phyloP scores from a whole-genome alignment of 2,888 invertebrate genomes.

The Eremobia ochroleuca region DNA sequence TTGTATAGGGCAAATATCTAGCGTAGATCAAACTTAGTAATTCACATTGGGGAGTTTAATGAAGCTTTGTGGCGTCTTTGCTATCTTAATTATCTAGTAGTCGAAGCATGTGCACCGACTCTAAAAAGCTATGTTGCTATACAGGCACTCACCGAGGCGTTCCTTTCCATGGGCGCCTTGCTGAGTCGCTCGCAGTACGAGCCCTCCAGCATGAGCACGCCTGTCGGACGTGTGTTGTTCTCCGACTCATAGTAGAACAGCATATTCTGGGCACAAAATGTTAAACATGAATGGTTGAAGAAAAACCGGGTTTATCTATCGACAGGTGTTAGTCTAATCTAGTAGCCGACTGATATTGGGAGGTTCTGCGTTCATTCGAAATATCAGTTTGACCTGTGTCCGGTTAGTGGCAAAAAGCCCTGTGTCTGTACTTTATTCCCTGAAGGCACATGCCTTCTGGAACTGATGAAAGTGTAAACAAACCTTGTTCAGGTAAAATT shows the following conservation, averaged over 20 bases:
- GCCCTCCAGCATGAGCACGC: constrained; percentile 96
- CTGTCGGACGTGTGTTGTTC: constrained; percentile 94
- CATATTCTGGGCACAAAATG: constrained; percentile 92
- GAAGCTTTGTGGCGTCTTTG: not conserved
- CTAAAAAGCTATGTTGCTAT: not conserved
- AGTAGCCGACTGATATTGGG: not conserved
- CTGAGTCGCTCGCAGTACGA: constrained; percentile 96
- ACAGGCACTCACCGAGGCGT: constrained; percentile 80
- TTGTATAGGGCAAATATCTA: not conserved
- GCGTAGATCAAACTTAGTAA: not conserved
- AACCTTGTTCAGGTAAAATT: not conserved
- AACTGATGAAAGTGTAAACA: not conserved
- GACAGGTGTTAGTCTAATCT: too few species aligned
- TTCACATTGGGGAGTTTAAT: not conserved
- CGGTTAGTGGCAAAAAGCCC: not conserved
- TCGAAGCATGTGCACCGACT: not conserved
- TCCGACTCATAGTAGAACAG: constrained; percentile 98
- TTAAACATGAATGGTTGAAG: not conserved
- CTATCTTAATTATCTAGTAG: not conserved
- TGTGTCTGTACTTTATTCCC: too few species aligned
- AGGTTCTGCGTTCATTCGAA: not conserved
- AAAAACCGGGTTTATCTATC: not conserved
- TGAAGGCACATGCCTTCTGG: too few species aligned
- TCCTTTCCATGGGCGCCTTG: constrained; percentile 89
- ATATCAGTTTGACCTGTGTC: not conserved